phyloP scores from a whole-genome alignment of 2,113 vertebrate genomes.

The Anarrhichthys ocellatus region DNA sequence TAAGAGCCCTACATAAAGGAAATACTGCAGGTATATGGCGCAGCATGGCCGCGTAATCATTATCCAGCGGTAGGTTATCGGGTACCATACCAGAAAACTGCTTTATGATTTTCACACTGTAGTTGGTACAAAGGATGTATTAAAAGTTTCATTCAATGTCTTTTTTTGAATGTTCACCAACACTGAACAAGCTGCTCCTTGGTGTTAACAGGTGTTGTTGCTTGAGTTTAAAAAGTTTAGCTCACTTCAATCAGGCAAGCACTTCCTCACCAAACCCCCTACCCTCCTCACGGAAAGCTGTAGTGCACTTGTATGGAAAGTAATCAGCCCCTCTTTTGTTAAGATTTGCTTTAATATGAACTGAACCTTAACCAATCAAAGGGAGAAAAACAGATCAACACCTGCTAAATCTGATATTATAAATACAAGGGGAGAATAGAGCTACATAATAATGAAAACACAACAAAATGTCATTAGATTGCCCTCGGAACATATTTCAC shows the following conservation, averaged over 20 bases:
- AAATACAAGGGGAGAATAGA: background rate
- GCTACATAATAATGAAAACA: too few species aligned
- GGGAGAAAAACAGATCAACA: background rate
- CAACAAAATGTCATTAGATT: background rate
- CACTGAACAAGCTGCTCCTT: background rate
- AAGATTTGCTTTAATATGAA: background rate
- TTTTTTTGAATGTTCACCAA: background rate
- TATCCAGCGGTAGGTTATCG: conserved; percentile 15
- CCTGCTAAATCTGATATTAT: background rate
- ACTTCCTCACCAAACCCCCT: background rate
- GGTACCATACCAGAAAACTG: conserved; percentile 25
- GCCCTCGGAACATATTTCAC: too few species aligned
- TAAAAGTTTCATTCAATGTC: conserved; percentile 14
- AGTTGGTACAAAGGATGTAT: background rate
- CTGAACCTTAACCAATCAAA: background rate
- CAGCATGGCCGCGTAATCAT: conserved; percentile 18
- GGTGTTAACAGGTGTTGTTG: conserved; percentile 23
- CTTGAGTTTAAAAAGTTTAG: background rate
- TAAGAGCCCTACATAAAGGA: conserved; percentile 16
- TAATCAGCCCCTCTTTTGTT: conserved; percentile 21
- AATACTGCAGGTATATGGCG: conserved; percentile 26
- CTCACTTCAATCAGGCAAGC: conserved; percentile 44
- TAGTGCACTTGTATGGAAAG: background rate
- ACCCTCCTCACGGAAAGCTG: conserved; percentile 18
- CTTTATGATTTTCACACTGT: conserved; percentile 21